Evolutionary conservation across 2,113 vertebrate species (phyloP).

Genomic region (Synchiropus splendidus): DNA sequence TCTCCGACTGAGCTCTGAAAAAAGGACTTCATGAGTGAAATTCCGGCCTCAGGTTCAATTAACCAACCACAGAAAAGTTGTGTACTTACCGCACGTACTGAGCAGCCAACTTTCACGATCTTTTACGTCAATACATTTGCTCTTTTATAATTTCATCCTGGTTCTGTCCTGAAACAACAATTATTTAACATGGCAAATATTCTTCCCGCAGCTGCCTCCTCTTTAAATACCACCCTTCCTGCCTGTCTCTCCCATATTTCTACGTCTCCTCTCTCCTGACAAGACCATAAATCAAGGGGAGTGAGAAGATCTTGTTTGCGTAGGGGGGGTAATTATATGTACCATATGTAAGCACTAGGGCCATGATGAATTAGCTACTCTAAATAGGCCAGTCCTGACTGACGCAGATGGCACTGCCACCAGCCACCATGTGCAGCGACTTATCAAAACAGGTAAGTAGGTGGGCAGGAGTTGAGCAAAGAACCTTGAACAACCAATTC

Average conservation of each 20-base stretch:
- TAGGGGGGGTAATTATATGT: constrained; percentile 59
- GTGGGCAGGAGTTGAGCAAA: constrained; percentile 6
- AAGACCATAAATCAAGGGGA: constrained; percentile 60
- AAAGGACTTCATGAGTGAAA: no score
- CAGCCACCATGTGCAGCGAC: constrained; percentile 18
- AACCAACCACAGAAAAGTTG: no score
- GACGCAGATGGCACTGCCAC: constrained; percentile 51
- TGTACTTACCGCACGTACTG: no score
- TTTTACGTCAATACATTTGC: no score
- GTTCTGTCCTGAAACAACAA: no score
- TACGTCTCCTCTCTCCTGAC: constrained; percentile 35
- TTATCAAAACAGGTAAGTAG: constrained; percentile 25
- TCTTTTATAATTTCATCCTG: no score
- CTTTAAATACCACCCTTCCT: neutral
- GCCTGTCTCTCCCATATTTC: constrained; percentile 24
- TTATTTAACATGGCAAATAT: no score
- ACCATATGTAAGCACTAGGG: constrained; percentile 58
- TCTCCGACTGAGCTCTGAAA: no score
- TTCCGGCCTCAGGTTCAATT: no score
- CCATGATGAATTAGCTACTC: constrained; percentile 65
- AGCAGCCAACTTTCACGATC: no score
- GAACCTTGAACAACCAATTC: neutral
- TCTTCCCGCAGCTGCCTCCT: no score
- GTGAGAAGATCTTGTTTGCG: constrained; percentile 56
- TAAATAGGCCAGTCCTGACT: constrained; percentile 63